Evolutionary conservation across 2,888 invertebrate species (phyloP).

Genomic region (Lithophane leautieri): DNA sequence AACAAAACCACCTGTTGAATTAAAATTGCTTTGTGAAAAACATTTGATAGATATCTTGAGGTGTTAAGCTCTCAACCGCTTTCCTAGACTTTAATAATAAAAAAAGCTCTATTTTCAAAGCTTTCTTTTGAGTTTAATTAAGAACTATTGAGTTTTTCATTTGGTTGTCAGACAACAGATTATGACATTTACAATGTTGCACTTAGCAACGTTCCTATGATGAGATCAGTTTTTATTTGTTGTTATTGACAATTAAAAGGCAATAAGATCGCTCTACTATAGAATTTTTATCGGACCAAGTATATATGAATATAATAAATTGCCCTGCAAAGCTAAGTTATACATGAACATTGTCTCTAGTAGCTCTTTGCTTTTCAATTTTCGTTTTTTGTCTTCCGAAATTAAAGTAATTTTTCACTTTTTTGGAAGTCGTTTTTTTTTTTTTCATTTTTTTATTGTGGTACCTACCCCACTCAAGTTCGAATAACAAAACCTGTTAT

Average conservation of each 20-base stretch:
- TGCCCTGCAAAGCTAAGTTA: conserved; percentile 4
- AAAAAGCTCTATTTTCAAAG: conserved; percentile 11
- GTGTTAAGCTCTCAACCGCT: conserved; percentile 23
- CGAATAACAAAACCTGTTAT: no score
- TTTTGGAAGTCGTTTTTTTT: no score
- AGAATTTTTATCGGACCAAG: not conserved
- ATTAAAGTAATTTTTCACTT: no score
- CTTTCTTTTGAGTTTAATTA: not conserved
- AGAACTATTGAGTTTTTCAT: not conserved
- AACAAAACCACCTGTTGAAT: conserved; percentile 69
- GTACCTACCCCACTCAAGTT: no score
- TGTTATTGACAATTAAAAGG: not conserved
- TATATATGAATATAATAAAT: conserved; percentile 9
- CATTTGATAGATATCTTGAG: conserved; percentile 43
- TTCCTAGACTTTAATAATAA: conserved; percentile 17
- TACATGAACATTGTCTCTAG: conserved; percentile 13
- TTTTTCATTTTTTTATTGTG: no score
- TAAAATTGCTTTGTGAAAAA: conserved; percentile 55
- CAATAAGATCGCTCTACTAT: not conserved
- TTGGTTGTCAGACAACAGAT: not conserved
- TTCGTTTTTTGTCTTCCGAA: no score
- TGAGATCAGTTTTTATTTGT: no score
- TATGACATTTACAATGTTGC: not conserved
- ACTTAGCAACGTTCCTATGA: no score
- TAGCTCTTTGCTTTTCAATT: no score